These are phyloP conservation scores for Ammodytes marinus DNA, from an alignment of 2,113 vertebrate species.

Conservation along the genomic window DNA sequence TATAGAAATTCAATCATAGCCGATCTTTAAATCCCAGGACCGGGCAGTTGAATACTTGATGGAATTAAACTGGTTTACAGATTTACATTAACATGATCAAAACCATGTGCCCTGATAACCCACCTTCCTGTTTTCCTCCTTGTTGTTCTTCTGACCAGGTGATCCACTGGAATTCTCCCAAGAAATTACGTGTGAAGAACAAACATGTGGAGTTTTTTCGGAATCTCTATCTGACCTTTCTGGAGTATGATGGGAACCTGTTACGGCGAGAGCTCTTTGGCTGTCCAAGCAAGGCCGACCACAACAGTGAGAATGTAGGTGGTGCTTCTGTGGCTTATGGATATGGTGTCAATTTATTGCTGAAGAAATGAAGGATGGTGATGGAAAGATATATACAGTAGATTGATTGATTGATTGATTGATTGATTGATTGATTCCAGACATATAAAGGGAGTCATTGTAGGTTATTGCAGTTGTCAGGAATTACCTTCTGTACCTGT, in stretches of 20 bases:
- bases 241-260: slow-evolving; percentile 98
- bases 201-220: slow-evolving; percentile 99
- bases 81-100: neutral
- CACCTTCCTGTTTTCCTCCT: neutral
- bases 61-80: neutral
- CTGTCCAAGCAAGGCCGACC: slow-evolving; percentile 93
- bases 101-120: neutral
- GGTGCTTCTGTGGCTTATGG: neutral
- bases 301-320: slow-evolving; percentile 97
- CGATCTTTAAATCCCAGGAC: too few relatives aligned
- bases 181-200: slow-evolving; percentile 98
- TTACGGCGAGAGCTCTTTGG: slow-evolving; percentile 95
- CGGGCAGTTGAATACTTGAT: neutral
- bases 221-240: slow-evolving; percentile 97
- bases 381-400: too few relatives aligned
- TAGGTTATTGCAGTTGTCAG: too few relatives aligned
- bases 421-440: too few relatives aligned
- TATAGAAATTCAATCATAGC: too few relatives aligned
- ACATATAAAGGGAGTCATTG: too few relatives aligned
- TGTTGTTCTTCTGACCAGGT: slow-evolving; percentile 84
- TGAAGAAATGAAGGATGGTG: neutral
- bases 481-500: too few relatives aligned
- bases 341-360: neutral
- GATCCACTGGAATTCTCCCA: slow-evolving; percentile 99
- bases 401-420: too few relatives aligned